Evolutionary conservation across 2,888 invertebrate species (phyloP).

Genomic region (Hyalella azteca): DNA sequence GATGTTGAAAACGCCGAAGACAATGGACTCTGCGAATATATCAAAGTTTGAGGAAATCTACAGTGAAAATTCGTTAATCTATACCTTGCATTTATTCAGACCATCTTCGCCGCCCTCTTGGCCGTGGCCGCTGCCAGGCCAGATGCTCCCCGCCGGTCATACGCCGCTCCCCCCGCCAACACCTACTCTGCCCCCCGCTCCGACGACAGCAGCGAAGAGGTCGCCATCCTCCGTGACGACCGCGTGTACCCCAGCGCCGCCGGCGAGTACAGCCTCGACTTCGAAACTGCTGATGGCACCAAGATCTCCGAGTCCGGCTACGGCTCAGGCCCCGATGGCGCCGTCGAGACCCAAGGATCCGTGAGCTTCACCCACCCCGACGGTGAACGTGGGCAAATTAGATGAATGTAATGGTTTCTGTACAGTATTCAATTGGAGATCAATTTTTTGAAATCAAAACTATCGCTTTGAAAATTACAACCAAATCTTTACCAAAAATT

Average conservation of each 20-base stretch:
- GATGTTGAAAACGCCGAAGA: too few relatives aligned
- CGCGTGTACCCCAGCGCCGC: constrained; percentile 47
- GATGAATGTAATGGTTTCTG: too few relatives aligned
- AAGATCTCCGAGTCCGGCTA: constrained; percentile 34
- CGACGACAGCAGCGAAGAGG: constrained; percentile 38
- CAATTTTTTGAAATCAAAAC: too few relatives aligned
- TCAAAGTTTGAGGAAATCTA: too few relatives aligned
- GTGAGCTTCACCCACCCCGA: constrained; percentile 44
- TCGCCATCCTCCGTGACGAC: constrained; percentile 54
- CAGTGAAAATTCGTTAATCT: too few relatives aligned
- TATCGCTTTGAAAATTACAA: too few relatives aligned
- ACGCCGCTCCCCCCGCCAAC: neutral
- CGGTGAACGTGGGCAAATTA: too few relatives aligned
- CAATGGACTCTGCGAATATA: too few relatives aligned
- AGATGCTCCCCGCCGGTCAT: neutral
- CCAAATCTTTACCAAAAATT: too few relatives aligned
- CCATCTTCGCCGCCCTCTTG: constrained; percentile 27
- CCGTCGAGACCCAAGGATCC: constrained; percentile 44
- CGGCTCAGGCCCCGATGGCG: constrained; percentile 41
- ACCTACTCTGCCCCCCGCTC: constrained; percentile 18
- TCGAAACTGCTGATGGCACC: constrained; percentile 52
- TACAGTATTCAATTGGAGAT: too few relatives aligned
- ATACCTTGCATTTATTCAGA: too few relatives aligned
- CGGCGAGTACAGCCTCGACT: too few relatives aligned
- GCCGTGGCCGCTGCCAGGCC: constrained; percentile 25